Evolutionary conservation across 2,888 invertebrate genomes (phyloP).

Genomic region (Drosophila histrio): DNA sequence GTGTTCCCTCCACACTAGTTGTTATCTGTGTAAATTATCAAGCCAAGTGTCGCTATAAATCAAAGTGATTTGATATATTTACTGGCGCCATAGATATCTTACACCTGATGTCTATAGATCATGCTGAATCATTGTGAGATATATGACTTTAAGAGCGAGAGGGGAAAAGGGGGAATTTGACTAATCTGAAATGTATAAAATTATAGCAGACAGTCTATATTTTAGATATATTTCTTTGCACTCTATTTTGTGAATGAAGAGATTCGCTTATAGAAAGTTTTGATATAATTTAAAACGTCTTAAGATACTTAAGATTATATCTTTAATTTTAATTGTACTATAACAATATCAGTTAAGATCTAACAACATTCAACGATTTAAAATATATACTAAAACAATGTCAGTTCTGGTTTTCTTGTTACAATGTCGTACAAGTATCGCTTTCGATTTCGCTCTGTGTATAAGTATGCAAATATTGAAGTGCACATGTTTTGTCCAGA

Average conservation of each 20-base stretch:
- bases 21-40: constrained; percentile 23
- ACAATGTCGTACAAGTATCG: neutral
- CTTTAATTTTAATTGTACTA: neutral
- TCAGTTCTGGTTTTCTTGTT: neutral
- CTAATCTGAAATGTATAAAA: neutral
- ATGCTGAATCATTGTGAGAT: neutral
- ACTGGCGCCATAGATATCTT: constrained; percentile 27
- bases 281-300: neutral
- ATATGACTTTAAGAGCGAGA: neutral
- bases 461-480: constrained; percentile 38
- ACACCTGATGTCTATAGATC: constrained; percentile 16
- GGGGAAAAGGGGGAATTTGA: neutral
- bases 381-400: neutral
- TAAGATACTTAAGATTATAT: neutral
- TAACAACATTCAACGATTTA: neutral
- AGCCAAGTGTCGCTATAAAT: constrained; percentile 19
- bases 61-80: constrained; percentile 6
- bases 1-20: neutral
- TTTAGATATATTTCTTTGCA: neutral
- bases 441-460: constrained; percentile 7
- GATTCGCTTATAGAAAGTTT: no score
- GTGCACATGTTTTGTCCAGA: constrained; percentile 47
- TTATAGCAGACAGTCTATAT: neutral
- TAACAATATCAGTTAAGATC: no score
- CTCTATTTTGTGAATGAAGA: neutral